These are phyloP conservation scores for Pocillopora grandis DNA, from an alignment of 92 coral and sea anemone genomes.

Conservation along the genomic window DNA sequence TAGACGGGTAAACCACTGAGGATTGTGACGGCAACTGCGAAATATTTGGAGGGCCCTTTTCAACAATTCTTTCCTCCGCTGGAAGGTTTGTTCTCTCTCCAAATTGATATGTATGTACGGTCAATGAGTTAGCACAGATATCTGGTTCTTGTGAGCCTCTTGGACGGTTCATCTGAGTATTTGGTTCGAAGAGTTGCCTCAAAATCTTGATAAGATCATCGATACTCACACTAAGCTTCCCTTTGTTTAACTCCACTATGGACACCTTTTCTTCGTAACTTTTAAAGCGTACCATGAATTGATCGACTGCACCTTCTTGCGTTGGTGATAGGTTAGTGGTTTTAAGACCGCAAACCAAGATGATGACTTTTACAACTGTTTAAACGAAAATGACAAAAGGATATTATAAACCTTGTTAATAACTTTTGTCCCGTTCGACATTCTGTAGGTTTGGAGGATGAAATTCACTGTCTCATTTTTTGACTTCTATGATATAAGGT, in stretches of 20 bases:
- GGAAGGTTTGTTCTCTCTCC: not conserved
- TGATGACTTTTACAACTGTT: slow-evolving; percentile 2
- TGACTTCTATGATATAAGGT: no score
- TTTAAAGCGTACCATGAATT: not conserved
- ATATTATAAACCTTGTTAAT: no score
- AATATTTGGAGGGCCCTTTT: not conserved
- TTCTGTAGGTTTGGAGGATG: no score
- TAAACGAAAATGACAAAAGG: not conserved
- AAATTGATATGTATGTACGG: not conserved
- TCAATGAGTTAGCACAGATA: not conserved
- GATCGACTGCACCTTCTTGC: not conserved
- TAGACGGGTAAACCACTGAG: not conserved
- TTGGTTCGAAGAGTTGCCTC: not conserved
- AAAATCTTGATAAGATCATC: not conserved
- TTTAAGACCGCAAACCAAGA: not conserved
- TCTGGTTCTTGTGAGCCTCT: no score
- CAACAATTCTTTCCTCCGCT: not conserved
- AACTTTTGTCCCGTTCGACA: no score
- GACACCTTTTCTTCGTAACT: not conserved
- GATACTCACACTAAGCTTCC: not conserved
- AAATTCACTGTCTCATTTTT: no score
- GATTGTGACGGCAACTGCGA: not conserved
- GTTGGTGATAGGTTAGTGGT: not conserved
- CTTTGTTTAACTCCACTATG: not conserved
- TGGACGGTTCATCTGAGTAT: not conserved